Evolutionary conservation across 2,797 vertebrate genomes (phyloP), one percentile per base, ranked within the genome.

Genomic region (Lacerta viridis): DNA sequence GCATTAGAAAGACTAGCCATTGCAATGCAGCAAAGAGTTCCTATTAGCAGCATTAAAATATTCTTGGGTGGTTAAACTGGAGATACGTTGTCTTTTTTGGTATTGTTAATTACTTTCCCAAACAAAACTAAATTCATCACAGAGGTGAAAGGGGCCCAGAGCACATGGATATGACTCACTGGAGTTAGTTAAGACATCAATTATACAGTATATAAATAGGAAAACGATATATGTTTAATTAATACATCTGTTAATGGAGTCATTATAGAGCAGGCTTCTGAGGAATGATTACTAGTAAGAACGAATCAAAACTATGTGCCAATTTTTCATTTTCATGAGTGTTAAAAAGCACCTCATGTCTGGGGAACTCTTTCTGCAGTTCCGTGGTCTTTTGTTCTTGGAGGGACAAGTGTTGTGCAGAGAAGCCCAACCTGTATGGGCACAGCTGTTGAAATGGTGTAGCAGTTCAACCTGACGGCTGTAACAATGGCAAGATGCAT

Each of bases 1-100:
- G 78, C 33, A 27, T n/a, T 86, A 84, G 84, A 43, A 90, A 91
- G 83, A 72, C 87, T 90, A 68, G 87, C 83, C 23, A 90, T 43
- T 79, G 80, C 4, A 86, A 87, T 83, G 61, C 15, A 85, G 83
- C 33, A 74, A 74, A 80, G 7, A 80, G 92, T 13, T 50, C 50
- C 50, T 1, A 3, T 87, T 88, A 66, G 17, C 41, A 68, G 36
- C 85, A 43, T 80, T 79, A 88, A 46, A 6, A 0, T 33, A 82
- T 41, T 39, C 20, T 1, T 71, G n/a, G 1, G 50, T 46, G 84
- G 55, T 0, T 15, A 80, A 13, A 59, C 29, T 85, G 39, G 1
- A 10, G 74, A 83, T 1, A 1, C 0, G 80, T 83, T 91, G 84
- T 72, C 76, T 9, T n/a, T 0, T 68, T 74, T 2, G 36, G 59